Conservation (phyloP, 2,113 vertebrate species). For the Gadus macrocephalus region DNA sequence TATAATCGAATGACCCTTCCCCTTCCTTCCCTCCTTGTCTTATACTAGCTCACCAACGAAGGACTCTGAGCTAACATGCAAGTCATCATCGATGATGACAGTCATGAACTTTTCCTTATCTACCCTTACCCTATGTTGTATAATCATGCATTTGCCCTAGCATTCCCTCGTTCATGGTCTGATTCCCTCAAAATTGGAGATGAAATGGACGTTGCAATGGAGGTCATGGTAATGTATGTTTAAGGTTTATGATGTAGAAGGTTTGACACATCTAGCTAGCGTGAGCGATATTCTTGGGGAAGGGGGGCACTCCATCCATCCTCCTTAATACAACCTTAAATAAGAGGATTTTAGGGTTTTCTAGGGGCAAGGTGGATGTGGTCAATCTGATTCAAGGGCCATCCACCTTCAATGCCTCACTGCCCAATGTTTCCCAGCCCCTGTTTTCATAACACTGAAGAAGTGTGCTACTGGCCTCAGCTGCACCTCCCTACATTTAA, state of each 20-base stretch:
- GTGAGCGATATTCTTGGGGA: background rate
- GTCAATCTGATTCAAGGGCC: conserved; percentile 37
- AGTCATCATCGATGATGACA: conserved; percentile 37
- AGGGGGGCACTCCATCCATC: conserved; percentile 17
- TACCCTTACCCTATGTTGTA: conserved; percentile 1
- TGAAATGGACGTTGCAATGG: background rate
- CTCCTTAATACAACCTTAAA: conserved; percentile 14
- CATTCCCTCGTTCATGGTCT: conserved; percentile 14
- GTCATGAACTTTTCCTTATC: conserved; percentile 49
- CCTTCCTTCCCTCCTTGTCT: conserved; percentile 10
- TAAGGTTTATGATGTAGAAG: background rate
- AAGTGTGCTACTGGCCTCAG: conserved; percentile 25
- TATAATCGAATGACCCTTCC: conserved; percentile 16
- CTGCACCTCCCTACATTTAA: conserved; percentile 24
- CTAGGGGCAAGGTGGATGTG: conserved; percentile 14
- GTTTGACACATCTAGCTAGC: background rate
- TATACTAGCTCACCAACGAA: background rate
- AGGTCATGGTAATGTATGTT: background rate
- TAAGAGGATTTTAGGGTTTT: conserved; percentile 5
- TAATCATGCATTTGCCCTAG: conserved; percentile 9
- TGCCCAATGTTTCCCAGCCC: conserved; percentile 16
- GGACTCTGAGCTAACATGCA: conserved; percentile 6
- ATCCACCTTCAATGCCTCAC: conserved; percentile 32
- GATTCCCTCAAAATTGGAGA: conserved; percentile 11
- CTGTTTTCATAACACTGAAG: conserved; percentile 51